Percentiles rank a stretch among this genome's conserved stretches.
Conservation (phyloP, 2,888 invertebrate species). For the Atrina japonica region DNA sequence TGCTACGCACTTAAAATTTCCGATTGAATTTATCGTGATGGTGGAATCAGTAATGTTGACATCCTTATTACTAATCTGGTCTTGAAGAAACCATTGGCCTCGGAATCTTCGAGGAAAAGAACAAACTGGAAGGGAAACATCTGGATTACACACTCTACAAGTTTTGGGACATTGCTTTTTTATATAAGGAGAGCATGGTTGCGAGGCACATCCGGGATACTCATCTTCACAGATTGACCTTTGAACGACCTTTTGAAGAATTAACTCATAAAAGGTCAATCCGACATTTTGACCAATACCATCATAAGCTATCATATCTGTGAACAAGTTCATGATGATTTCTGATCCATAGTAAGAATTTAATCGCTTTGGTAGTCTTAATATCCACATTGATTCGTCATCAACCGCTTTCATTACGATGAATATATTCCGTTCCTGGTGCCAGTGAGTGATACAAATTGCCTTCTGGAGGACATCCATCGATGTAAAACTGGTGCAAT, state of each 20-base stretch:
- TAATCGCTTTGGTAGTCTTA: slow-evolving; percentile 56
- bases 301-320: slow-evolving; percentile 53
- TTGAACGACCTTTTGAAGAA: slow-evolving; percentile 55
- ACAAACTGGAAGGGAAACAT: slow-evolving; percentile 55
- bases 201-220: slow-evolving; percentile 62
- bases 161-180: slow-evolving; percentile 68
- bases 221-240: slow-evolving; percentile 71
- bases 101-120: slow-evolving; percentile 60
- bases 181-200: slow-evolving; percentile 59
- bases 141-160: slow-evolving; percentile 64
- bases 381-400: slow-evolving; percentile 60
- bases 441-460: slow-evolving; percentile 66
- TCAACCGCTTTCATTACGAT: slow-evolving; percentile 56
- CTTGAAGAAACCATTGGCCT: slow-evolving; percentile 61
- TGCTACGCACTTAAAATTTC: slow-evolving; percentile 63
- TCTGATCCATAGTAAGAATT: slow-evolving; percentile 24
- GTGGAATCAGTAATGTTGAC: slow-evolving; percentile 55
- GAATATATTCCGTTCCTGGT: slow-evolving; percentile 56
- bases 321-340: slow-evolving; percentile 55
- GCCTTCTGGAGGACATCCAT: slow-evolving; percentile 62
- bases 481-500: slow-evolving; percentile 59
- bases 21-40: slow-evolving; percentile 56
- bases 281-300: slow-evolving; percentile 12
- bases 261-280: slow-evolving; percentile 52
- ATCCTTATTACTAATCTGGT: slow-evolving; percentile 34